phyloP scores from a whole-genome alignment of 2,113 vertebrate genomes.

The Cyanoderma ruficeps region DNA sequence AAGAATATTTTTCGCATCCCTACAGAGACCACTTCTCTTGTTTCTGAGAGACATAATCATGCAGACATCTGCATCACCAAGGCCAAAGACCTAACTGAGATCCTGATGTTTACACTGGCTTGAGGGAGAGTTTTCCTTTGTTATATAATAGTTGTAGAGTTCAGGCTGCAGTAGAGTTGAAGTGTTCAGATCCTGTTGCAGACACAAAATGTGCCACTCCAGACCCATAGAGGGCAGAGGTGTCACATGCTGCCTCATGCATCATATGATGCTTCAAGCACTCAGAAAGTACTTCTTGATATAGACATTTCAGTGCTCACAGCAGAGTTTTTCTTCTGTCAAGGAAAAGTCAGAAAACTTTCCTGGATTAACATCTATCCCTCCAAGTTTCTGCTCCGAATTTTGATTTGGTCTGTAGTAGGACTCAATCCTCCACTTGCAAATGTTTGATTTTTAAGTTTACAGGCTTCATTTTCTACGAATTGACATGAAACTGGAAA shows the following conservation, averaged over 20 bases:
- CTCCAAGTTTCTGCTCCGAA: neutral
- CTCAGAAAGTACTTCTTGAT: neutral
- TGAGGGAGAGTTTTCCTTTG: neutral
- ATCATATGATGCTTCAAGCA: neutral
- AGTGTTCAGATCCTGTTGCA: neutral
- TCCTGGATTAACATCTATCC: neutral
- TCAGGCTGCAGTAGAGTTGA: neutral
- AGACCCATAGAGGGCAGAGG: constrained; percentile 52
- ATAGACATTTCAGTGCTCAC: neutral
- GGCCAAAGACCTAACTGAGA: neutral
- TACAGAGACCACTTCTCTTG: neutral
- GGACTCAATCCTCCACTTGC: neutral
- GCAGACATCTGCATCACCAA: neutral
- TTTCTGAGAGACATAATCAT: neutral
- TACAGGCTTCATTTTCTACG: neutral
- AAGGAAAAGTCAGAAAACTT: neutral
- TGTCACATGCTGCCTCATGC: neutral
- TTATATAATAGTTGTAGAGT: neutral
- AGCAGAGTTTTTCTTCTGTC: neutral
- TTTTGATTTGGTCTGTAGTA: neutral
- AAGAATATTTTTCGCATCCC: neutral
- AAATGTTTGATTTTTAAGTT: neutral
- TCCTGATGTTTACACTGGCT: neutral
- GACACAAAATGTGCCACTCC: neutral
- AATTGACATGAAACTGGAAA: neutral